Conservation (phyloP, 2,113 vertebrate genomes). For the Semicossyphus pulcher region DNA sequence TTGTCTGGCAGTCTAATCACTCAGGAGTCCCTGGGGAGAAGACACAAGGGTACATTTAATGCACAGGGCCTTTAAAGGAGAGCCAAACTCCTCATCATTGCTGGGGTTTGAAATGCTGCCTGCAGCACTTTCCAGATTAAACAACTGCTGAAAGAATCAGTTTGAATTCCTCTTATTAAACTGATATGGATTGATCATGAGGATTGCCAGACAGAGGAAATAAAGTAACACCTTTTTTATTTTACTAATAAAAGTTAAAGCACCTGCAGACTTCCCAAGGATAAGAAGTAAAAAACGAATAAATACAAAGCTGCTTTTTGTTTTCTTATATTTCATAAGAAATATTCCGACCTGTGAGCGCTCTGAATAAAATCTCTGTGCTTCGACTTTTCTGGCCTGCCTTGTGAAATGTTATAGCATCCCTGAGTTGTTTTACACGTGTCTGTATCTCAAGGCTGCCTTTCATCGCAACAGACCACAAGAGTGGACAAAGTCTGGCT, state of each 20-base stretch:
- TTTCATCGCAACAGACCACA: constrained; percentile 70
- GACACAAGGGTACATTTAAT: constrained; percentile 76
- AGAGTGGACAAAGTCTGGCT: constrained; percentile 73
- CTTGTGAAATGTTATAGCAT: constrained; percentile 72
- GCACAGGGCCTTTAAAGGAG: constrained; percentile 67
- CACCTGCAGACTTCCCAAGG: not conserved
- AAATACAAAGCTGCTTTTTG: constrained; percentile 13
- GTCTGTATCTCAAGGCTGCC: constrained; percentile 76
- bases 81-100: constrained; percentile 73
- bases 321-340: constrained; percentile 55
- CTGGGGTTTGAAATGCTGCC: constrained; percentile 63
- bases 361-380: constrained; percentile 67
- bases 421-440: constrained; percentile 72
- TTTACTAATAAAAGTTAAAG: not conserved
- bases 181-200: constrained; percentile 60
- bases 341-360: constrained; percentile 47
- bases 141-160: constrained; percentile 58
- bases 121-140: constrained; percentile 65
- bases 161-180: constrained; percentile 53
- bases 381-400: constrained; percentile 36
- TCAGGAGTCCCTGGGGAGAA: constrained; percentile 86
- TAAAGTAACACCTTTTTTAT: not conserved
- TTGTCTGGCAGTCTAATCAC: constrained; percentile 80
- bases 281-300: not conserved
- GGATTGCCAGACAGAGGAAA: constrained; percentile 38